Conservation (phyloP, 2,113 vertebrate species). For the Entosphenus tridentatus region DNA sequence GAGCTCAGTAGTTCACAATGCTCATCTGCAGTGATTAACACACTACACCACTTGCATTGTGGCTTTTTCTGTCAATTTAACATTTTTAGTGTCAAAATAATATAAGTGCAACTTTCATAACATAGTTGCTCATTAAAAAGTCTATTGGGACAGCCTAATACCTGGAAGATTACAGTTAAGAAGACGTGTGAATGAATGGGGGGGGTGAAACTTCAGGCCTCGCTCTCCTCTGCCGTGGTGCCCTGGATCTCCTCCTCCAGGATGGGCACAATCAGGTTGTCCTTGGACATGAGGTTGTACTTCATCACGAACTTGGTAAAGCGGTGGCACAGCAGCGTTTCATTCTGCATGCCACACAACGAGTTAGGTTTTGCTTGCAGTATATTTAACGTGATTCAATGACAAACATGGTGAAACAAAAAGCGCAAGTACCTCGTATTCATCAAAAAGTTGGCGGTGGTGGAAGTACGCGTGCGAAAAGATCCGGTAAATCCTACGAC, state of each 20-base stretch:
- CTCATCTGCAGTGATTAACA: no score
- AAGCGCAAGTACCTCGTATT: slow-evolving; percentile 57
- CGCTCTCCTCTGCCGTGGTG: slow-evolving; percentile 71
- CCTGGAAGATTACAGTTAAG: no score
- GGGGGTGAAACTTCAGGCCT: slow-evolving; percentile 33
- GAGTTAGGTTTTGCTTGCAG: no score
- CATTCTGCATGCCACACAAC: slow-evolving; percentile 30
- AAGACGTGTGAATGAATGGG: no score
- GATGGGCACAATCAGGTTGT: slow-evolving; percentile 97
- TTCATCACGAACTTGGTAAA: slow-evolving; percentile 98
- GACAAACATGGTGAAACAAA: not conserved
- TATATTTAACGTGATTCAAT: no score
- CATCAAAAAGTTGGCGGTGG: slow-evolving; percentile 96
- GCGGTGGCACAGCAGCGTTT: slow-evolving; percentile 94
- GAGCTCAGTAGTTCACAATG: no score
- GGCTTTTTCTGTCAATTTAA: no score
- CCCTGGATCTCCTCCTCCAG: slow-evolving; percentile 93
- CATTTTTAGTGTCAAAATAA: no score
- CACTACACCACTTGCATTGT: no score
- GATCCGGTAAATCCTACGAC: slow-evolving; percentile 97
- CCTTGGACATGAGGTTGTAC: slow-evolving; percentile 99
- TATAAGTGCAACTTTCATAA: no score
- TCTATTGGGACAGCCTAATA: no score
- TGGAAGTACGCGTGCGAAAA: slow-evolving; percentile 98
- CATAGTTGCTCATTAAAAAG: no score